A percentile compares a stretch with the other conserved stretches of the same genome.
Conservation (phyloP, 2,797 vertebrate genomes). For the Myioborus melanocephalus region DNA sequence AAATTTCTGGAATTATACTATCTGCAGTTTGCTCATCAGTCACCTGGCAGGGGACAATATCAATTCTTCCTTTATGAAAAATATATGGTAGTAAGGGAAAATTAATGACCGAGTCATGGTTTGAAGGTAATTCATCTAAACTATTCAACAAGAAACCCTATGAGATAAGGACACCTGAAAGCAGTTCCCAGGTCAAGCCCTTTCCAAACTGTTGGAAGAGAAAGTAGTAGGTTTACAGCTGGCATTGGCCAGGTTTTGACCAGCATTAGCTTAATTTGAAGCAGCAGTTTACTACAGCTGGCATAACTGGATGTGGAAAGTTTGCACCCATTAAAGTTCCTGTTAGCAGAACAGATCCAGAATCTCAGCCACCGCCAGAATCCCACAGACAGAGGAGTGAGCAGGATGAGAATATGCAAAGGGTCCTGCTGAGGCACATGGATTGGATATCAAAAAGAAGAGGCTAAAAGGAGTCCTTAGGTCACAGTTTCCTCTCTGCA, state of each 20-base stretch:
- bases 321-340: not conserved
- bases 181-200: not conserved
- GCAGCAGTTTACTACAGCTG: not conserved
- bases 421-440: not conserved
- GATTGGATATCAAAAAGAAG: not conserved
- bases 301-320: not conserved
- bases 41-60: not conserved
- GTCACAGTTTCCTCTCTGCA: not conserved
- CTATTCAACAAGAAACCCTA: not conserved
- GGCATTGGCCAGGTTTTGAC: not conserved
- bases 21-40: not conserved
- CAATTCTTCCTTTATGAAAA: not conserved
- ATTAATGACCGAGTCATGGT: not conserved
- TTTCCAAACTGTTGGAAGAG: not conserved
- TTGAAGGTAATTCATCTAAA: not conserved
- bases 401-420: fast-evolving
- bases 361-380: not conserved
- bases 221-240: not conserved
- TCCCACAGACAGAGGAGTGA: not conserved
- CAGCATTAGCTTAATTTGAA: not conserved
- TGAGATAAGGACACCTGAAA: not conserved
- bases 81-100: not conserved
- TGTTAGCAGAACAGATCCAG: not conserved
- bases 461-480: not conserved
- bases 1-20: not conserved